Conservation (phyloP, 2,797 vertebrate genomes). For the Aeoliscus strigatus region DNA sequence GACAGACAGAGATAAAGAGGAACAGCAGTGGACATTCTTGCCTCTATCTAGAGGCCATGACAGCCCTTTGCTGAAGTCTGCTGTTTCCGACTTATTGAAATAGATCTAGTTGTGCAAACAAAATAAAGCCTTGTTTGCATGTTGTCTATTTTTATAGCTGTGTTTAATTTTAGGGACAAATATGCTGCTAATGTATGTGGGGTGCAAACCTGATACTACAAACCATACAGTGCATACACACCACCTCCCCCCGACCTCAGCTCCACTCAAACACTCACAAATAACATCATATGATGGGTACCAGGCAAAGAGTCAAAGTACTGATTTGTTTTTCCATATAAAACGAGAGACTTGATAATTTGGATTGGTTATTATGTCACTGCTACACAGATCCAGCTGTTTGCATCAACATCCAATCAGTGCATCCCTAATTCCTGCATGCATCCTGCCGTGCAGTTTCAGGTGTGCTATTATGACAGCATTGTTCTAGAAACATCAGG, state of each 20-base stretch:
- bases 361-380: too few relatives aligned
- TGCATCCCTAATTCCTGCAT: too few relatives aligned
- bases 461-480: too few relatives aligned
- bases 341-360: too few relatives aligned
- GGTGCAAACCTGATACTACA: conserved; percentile 49
- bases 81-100: conserved; percentile 52
- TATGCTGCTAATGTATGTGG: conserved; percentile 54
- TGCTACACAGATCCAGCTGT: too few relatives aligned
- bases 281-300: not conserved
- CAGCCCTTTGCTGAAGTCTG: conserved; percentile 45
- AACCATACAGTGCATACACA: conserved; percentile 18
- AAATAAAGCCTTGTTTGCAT: conserved; percentile 59
- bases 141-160: conserved; percentile 61
- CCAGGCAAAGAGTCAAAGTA: too few relatives aligned
- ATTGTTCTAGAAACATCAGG: not conserved
- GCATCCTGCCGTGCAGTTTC: too few relatives aligned
- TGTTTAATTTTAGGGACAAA: conserved; percentile 64
- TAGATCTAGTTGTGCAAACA: conserved; percentile 63
- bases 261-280: conserved; percentile 3
- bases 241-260: conserved; percentile 10
- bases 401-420: too few relatives aligned
- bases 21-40: conserved; percentile 33
- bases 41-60: conserved; percentile 36
- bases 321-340: too few relatives aligned
- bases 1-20: conserved; percentile 9